These are phyloP conservation scores for Teleiodes luculella DNA, from an alignment of 2,888 invertebrate species.

Conservation along the genomic window DNA sequence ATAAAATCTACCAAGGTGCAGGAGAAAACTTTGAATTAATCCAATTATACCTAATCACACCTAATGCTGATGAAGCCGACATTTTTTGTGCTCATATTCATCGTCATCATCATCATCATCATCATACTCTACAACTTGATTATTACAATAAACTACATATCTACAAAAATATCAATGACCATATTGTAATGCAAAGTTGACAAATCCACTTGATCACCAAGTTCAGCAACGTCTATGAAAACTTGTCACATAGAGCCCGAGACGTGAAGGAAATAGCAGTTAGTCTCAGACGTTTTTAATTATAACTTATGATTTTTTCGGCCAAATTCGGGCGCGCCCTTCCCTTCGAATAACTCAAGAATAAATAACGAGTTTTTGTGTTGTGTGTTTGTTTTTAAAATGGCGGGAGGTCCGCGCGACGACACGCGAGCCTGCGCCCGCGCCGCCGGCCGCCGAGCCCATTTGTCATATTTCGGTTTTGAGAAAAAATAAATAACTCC, in stretches of 20 bases:
- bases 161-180: too few species aligned
- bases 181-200: neutral
- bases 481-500: slow-evolving; percentile 72
- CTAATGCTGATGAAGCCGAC: too few species aligned
- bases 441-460: slow-evolving; percentile 50
- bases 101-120: too few species aligned
- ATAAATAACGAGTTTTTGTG: slow-evolving; percentile 78
- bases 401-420: slow-evolving; percentile 78
- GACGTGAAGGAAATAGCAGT: slow-evolving; percentile 10
- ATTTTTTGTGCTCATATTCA: too few species aligned
- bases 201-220: neutral
- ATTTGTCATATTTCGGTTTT: slow-evolving; percentile 76
- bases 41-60: too few species aligned
- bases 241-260: slow-evolving; percentile 16
- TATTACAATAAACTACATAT: too few species aligned
- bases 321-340: slow-evolving; percentile 74
- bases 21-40: too few species aligned
- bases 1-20: too few species aligned
- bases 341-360: slow-evolving; percentile 70
- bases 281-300: slow-evolving; percentile 66
- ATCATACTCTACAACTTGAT: too few species aligned
- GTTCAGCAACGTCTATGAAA: slow-evolving; percentile 6
- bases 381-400: slow-evolving; percentile 77
- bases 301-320: slow-evolving; percentile 75
- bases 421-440: slow-evolving; percentile 71